These are phyloP conservation scores for Rhinoraja longicauda DNA, from an alignment of 2,797 vertebrate genomes.

Conservation along the genomic window DNA sequence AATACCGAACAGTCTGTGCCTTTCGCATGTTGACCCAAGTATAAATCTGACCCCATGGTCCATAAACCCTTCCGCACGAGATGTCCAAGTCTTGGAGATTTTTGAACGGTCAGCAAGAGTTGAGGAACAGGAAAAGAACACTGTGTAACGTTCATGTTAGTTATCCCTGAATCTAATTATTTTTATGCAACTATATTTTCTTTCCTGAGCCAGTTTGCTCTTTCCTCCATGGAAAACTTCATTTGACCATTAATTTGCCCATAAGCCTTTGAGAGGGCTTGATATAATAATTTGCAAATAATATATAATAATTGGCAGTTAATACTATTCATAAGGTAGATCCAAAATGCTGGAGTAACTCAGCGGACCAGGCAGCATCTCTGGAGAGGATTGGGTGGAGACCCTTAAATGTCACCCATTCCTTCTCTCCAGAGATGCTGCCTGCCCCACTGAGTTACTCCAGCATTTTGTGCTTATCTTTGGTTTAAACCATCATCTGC, in stretches of 20 bases:
- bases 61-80: background rate
- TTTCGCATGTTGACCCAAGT: background rate
- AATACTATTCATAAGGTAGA: too few species aligned
- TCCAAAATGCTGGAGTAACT: too few species aligned
- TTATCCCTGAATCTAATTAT: background rate
- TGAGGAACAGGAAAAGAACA: background rate
- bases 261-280: too few species aligned
- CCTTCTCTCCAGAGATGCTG: too few species aligned
- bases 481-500: too few species aligned
- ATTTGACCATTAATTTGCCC: background rate
- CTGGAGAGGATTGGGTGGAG: too few species aligned
- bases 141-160: background rate
- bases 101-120: background rate
- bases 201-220: background rate
- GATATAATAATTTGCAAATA: too few species aligned
- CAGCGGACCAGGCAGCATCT: too few species aligned
- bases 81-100: background rate
- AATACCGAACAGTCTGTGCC: slow-evolving; percentile 16
- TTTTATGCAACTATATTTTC: background rate
- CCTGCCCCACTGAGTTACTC: too few species aligned
- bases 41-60: background rate
- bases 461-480: too few species aligned
- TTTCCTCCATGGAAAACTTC: background rate
- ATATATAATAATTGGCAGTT: too few species aligned
- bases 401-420: too few species aligned